Percentiles rank a stretch among this genome's conserved stretches.
phyloP scores from a whole-genome alignment of 2,888 invertebrate species.

The Exocentrus adspersus region DNA sequence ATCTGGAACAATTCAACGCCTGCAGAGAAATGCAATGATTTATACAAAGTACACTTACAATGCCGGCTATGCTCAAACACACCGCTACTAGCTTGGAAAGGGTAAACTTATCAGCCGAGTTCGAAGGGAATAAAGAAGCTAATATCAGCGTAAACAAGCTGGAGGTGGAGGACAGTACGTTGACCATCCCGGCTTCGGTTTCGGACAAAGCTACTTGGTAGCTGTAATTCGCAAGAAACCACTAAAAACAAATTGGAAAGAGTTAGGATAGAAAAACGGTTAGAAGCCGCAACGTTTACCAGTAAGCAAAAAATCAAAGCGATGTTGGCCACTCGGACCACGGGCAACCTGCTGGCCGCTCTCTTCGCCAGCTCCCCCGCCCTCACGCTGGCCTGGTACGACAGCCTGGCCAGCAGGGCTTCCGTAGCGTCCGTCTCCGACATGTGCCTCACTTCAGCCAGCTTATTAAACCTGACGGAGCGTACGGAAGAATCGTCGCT shows the following conservation, averaged over 20 bases:
- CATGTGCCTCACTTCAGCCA: slow-evolving; percentile 90
- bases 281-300: too few relatives aligned
- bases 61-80: slow-evolving; percentile 78
- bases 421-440: slow-evolving; percentile 92
- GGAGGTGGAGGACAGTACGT: slow-evolving; percentile 88
- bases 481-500: slow-evolving; percentile 78
- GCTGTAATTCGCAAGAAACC: slow-evolving; percentile 94
- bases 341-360: slow-evolving; percentile 80
- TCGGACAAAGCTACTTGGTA: slow-evolving; percentile 89
- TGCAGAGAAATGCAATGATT: too few relatives aligned
- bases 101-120: slow-evolving; percentile 83
- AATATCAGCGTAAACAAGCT: slow-evolving; percentile 89
- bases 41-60: slow-evolving; percentile 73
- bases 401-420: slow-evolving; percentile 89
- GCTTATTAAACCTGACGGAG: slow-evolving; percentile 85
- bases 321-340: slow-evolving; percentile 81
- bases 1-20: slow-evolving; percentile 66
- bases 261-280: background rate
- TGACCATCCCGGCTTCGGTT: slow-evolving; percentile 87
- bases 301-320: slow-evolving; percentile 87
- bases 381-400: slow-evolving; percentile 91
- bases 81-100: slow-evolving; percentile 87
- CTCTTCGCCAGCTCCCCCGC: slow-evolving; percentile 82
- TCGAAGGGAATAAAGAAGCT: slow-evolving; percentile 87
- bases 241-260: slow-evolving; percentile 70